Base-by-base conservation (phyloP, 2,888 invertebrate species). In the Drosophila greeni region DNA sequence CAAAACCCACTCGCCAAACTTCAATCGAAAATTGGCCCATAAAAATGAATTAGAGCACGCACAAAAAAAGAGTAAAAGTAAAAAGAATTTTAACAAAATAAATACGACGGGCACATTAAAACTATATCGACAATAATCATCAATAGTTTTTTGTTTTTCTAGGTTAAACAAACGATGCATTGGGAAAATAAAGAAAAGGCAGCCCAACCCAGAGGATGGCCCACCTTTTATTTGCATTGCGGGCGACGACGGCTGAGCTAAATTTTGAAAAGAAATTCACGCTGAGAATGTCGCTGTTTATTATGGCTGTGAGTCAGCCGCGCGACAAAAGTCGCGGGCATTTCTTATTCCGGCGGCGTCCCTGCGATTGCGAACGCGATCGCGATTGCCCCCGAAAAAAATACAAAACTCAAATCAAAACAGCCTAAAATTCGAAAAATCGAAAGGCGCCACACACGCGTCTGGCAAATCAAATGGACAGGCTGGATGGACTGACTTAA, bases 401-500 rank as follows among this genome's bases (percentile, higher is more conserved):
- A 42, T 34, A n/a, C 24, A 26, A 39, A 61, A 59, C 43, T 43
- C 31, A 58, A 65, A 39, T 54, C 42, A 71, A 29, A 52, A 37
- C 18, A 42, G 53, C 20, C 53, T 20, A 52, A 65, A 54, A 14
- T 55, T 47, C 48, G 24, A 24, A 72, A 70, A 82, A 80, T 82
- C 67, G 78, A 78, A 78, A 84, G 84, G 78, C 82, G 81, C 80
- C 58, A 36, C 64, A 77, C 85, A 76, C 85, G 80, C 79, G 84
- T 82, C 81, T 82, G 85, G 80, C 85, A 84, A 73, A 74, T 84
- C 85, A 84, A 79, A 84, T 52, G 76, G 84, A 76, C 82, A 73
- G 60, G 58, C 70, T 45, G 45, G 45, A 45, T 45, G 45, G 58
- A 66, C 78, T 74, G 42, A 53, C 48, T 36, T 67, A 65, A 49